Evolutionary conservation across 1,140 invertebrate species (phyloP), one percentile per base, ranked within the genome.

Genomic region (Pomacea maculata): DNA sequence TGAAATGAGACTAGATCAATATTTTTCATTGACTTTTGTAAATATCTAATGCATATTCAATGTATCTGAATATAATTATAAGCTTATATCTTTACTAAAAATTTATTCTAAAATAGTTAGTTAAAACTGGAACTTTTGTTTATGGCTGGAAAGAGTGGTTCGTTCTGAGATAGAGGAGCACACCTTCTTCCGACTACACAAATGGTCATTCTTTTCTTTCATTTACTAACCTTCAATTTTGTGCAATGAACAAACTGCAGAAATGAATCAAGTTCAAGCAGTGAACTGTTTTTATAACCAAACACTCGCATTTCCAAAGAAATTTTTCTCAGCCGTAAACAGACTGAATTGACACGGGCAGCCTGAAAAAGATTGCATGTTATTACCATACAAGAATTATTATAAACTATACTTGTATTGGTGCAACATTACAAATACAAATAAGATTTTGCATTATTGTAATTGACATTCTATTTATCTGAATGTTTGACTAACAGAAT

Each of bases 251-350:
- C 86, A 85, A 91, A 92, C 34, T 89, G 81, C 15, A 92, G 86
- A 81, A 92, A 92, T 1, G 91, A 92, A 80, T 92, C 91, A 5
- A 92, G 85, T 65, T 92, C 91, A 64, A 89, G 75, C 52, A 88
- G 86, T 14, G 87, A 89, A 29, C 82, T 85, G 64, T 83, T 86
- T 70, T 91, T 91, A 83, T 91, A 92, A 25, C 91, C 91, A 86
- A 91, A 91, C 25, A 92, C 91, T 80, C 90, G 80, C 83, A 87
- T 89, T 77, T 91, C 90, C 65, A 92, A 82, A 19, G 89, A 87
- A 70, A 91, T 89, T 65, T 91, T 90, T 25, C 88, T 88, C 29
- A 92, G 86, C 77, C 90, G 85, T 71, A 86, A 84, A 76, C 90
- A 91, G 21, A 88, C 86, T 17, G 88, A 89, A 61, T 91, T 91